Evolutionary conservation across 2,113 vertebrate genomes (phyloP).

Genomic region (Callocephalon fimbriatum): DNA sequence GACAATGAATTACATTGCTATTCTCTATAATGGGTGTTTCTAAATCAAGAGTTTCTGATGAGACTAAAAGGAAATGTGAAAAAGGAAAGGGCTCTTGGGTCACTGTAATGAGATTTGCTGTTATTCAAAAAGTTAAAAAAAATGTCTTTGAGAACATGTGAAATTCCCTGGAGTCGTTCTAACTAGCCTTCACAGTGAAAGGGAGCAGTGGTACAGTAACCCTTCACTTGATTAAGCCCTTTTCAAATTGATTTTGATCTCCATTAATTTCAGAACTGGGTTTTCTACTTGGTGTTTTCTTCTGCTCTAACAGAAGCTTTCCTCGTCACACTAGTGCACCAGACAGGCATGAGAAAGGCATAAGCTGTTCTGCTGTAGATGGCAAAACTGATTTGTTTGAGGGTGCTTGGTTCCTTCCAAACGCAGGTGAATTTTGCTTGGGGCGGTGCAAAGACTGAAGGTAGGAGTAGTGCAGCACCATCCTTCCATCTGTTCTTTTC

Average conservation of each 20-base stretch:
- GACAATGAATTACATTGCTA: neutral
- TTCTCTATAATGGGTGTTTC: neutral
- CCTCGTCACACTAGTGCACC: too few species aligned
- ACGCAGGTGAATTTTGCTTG: neutral
- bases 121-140: neutral
- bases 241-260: neutral
- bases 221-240: neutral
- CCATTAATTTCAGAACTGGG: neutral
- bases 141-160: neutral
- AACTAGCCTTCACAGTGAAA: neutral
- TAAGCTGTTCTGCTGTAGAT: neutral
- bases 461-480: neutral
- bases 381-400: neutral
- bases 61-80: neutral
- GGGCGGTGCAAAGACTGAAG: neutral
- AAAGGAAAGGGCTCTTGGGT: neutral
- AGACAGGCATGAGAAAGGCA: neutral
- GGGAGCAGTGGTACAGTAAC: neutral
- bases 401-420: neutral
- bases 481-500: neutral
- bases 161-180: neutral
- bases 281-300: neutral
- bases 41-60: neutral
- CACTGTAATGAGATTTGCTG: neutral
- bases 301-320: neutral